phyloP scores from a whole-genome alignment of 2,797 vertebrate genomes.

The Chromis chromis region DNA sequence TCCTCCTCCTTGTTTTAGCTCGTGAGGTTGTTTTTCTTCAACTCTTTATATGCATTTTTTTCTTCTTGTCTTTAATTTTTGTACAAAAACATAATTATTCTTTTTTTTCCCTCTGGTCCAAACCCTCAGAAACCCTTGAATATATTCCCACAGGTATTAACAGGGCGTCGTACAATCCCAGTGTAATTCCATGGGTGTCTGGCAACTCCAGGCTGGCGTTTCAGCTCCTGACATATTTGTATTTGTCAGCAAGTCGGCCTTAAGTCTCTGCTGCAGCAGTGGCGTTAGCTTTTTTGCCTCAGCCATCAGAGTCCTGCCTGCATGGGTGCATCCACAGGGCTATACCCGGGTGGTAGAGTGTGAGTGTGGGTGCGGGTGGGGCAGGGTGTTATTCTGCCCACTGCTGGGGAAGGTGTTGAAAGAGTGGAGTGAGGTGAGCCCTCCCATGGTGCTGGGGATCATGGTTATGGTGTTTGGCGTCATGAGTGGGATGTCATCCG shows the following conservation, averaged over 20 bases:
- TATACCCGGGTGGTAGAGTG: constrained; percentile 99
- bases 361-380: constrained; percentile 94
- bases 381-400: constrained; percentile 98
- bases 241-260: constrained; percentile 59
- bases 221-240: constrained; percentile 59
- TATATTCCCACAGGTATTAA: constrained; percentile 76
- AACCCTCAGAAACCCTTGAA: constrained; percentile 60
- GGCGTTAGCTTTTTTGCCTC: constrained; percentile 44
- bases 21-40: constrained; percentile 74
- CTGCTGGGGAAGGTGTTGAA: constrained; percentile 96
- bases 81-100: constrained; percentile 72
- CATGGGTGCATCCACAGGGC: constrained; percentile 77
- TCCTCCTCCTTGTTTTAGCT: constrained; percentile 65
- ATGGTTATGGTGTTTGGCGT: constrained; percentile 99
- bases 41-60: constrained; percentile 65
- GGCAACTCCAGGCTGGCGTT: constrained; percentile 65
- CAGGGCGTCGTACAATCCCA: constrained; percentile 67
- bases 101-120: constrained; percentile 41
- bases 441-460: constrained; percentile 98
- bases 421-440: constrained; percentile 94
- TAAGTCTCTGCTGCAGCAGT: constrained; percentile 56
- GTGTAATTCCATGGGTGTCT: constrained; percentile 63
- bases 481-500: constrained; percentile 99
- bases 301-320: constrained; percentile 63
- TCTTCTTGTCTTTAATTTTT: constrained; percentile 62